Conservation (phyloP, 2,113 vertebrate genomes). For the Podilymbus podiceps region DNA sequence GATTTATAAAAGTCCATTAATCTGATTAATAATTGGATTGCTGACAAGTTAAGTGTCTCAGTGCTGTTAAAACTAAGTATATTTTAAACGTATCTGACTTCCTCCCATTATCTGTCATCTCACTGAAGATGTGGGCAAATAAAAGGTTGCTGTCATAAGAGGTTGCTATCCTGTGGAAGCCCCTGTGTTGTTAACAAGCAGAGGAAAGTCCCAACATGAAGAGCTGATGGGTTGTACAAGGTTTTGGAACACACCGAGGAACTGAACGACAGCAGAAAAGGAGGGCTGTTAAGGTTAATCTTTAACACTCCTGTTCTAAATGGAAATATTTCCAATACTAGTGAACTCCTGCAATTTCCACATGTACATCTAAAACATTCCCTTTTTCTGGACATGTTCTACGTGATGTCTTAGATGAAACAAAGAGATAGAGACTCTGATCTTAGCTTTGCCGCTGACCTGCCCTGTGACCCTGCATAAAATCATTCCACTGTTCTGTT, state of each 20-base stretch:
- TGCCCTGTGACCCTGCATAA: slow-evolving; percentile 37
- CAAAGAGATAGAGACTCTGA: slow-evolving; percentile 30
- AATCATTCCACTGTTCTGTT: slow-evolving; percentile 48
- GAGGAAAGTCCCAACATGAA: background rate
- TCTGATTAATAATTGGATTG: slow-evolving; percentile 78
- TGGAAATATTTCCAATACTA: slow-evolving; percentile 19
- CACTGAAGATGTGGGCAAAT: slow-evolving; percentile 66
- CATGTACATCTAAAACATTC: slow-evolving; percentile 11
- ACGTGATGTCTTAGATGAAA: slow-evolving; percentile 41
- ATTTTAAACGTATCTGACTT: slow-evolving; percentile 73
- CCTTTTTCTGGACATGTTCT: slow-evolving; percentile 38
- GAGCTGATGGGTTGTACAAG: background rate
- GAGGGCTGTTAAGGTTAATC: slow-evolving; percentile 16
- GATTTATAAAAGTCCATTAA: slow-evolving; percentile 77
- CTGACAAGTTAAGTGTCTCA: slow-evolving; percentile 78
- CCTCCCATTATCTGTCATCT: slow-evolving; percentile 74
- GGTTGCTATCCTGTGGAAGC: background rate
- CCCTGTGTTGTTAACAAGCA: background rate
- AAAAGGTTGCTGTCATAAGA: slow-evolving; percentile 48
- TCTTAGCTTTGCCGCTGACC: background rate
- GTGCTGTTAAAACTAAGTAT: slow-evolving; percentile 74
- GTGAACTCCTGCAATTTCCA: slow-evolving; percentile 20
- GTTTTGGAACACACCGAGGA: background rate
- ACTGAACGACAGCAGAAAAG: slow-evolving; percentile 19
- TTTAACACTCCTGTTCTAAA: slow-evolving; percentile 31